phyloP scores from a whole-genome alignment of 2,113 vertebrate species.

The Cryptomyrus ogoouensis region DNA sequence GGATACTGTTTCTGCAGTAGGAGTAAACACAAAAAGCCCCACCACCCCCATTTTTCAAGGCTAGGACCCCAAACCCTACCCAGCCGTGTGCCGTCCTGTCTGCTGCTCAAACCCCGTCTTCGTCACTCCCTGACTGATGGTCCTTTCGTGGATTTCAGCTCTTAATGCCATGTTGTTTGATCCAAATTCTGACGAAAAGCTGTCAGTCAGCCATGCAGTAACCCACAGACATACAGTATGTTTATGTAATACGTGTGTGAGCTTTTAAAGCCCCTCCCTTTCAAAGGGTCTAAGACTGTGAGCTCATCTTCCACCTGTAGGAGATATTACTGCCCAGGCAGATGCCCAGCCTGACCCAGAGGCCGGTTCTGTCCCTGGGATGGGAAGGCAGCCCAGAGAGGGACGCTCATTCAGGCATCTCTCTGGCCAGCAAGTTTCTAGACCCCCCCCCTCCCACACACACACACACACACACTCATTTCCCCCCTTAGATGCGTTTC shows the following conservation, averaged over 20 bases:
- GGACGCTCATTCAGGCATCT: conserved; percentile 40
- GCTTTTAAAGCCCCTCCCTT: conserved; percentile 27
- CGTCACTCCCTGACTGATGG: neutral
- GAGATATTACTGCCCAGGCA: conserved; percentile 42
- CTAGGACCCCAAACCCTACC: neutral
- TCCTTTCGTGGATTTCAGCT: neutral
- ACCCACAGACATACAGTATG: neutral
- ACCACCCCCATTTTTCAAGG: neutral
- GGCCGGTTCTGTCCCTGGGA: conserved; percentile 32
- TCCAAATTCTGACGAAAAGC: neutral
- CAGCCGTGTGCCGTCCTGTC: neutral
- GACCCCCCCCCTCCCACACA: no score
- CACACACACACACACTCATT: neutral
- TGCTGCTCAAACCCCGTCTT: neutral
- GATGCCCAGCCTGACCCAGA: conserved; percentile 45
- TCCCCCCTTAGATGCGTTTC: neutral
- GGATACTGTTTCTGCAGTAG: neutral
- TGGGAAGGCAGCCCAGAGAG: conserved; percentile 36
- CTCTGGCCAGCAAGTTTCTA: conserved; percentile 10
- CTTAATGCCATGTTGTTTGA: neutral
- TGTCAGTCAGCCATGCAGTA: neutral
- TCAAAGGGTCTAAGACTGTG: conserved; percentile 38
- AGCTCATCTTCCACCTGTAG: conserved; percentile 35
- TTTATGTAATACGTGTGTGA: neutral
- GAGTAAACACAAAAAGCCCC: neutral